Evolutionary conservation across 2,113 vertebrate genomes (phyloP).

Genomic region (Chaenogobius annularis): DNA sequence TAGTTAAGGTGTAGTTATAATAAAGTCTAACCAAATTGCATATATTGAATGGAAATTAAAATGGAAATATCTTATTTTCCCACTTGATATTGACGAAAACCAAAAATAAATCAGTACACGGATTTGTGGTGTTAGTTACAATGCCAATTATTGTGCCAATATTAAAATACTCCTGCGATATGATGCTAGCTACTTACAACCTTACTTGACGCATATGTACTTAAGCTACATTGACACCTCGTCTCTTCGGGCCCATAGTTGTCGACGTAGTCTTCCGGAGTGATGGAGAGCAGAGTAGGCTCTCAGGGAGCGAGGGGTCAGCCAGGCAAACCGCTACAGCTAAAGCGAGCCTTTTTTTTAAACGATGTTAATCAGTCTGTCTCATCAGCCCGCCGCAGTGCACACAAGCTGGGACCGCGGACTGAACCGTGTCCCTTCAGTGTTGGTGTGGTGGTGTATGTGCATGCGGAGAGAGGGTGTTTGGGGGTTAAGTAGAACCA

Average conservation of each 20-base stretch:
- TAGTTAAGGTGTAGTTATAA: too few species aligned
- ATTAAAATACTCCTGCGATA: too few species aligned
- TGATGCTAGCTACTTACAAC: too few species aligned
- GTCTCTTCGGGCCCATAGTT: neutral
- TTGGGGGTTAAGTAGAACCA: slow-evolving; percentile 74
- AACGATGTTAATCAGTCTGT: slow-evolving; percentile 98
- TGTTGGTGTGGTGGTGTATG: slow-evolving; percentile 30
- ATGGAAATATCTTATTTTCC: too few species aligned
- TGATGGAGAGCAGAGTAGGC: slow-evolving; percentile 27
- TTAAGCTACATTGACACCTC: neutral
- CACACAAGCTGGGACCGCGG: slow-evolving; percentile 95
- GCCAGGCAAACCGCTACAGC: slow-evolving; percentile 75
- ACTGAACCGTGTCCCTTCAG: slow-evolving; percentile 89
- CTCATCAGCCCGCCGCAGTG: slow-evolving; percentile 89
- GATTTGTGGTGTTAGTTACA: too few species aligned
- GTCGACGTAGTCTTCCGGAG: slow-evolving; percentile 22
- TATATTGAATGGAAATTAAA: too few species aligned
- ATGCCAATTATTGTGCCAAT: too few species aligned
- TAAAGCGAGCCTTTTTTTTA: slow-evolving; percentile 89
- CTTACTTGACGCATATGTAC: neutral
- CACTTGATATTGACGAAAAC: too few species aligned
- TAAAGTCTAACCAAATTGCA: too few species aligned
- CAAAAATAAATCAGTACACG: too few species aligned
- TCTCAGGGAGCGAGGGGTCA: slow-evolving; percentile 64
- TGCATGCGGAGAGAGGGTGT: slow-evolving; percentile 24